A percentile compares a stretch with the other conserved stretches of the same genome.
phyloP scores from a whole-genome alignment of 2,888 invertebrate species.

The Sesia bembeciformis region DNA sequence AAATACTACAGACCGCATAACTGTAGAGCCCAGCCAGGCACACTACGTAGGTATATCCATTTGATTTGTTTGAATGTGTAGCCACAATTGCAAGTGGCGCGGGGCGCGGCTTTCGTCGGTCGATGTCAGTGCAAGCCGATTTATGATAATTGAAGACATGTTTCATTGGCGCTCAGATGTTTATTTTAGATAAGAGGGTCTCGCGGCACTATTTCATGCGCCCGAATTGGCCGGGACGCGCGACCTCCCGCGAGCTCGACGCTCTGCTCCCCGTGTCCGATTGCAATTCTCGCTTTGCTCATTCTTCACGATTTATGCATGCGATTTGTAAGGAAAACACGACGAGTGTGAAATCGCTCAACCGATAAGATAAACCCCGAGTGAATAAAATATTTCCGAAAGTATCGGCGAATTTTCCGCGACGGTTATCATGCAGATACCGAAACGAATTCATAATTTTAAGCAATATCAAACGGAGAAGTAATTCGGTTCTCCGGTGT shows the following conservation, averaged over 20 bases:
- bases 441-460: conserved; percentile 21
- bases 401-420: conserved; percentile 18
- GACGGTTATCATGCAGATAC: conserved; percentile 11
- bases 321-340: conserved; percentile 47
- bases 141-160: conserved; percentile 74
- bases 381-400: conserved; percentile 25
- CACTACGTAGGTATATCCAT: conserved; percentile 1
- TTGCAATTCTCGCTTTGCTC: conserved; percentile 51
- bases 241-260: conserved; percentile 58
- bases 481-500: conserved; percentile 13
- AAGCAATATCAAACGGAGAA: conserved; percentile 1
- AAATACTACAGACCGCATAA: no score
- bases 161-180: conserved; percentile 70
- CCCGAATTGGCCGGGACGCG: conserved; percentile 57
- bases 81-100: conserved; percentile 34
- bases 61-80: conserved; percentile 39
- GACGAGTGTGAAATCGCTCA: conserved; percentile 47
- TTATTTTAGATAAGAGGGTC: conserved; percentile 70
- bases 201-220: conserved; percentile 68
- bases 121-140: conserved; percentile 63
- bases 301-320: conserved; percentile 52
- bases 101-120: conserved; percentile 55
- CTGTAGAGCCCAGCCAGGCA: no score
- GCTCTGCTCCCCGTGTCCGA: conserved; percentile 39
- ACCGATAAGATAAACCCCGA: conserved; percentile 36